Conservation (phyloP, 2,888 invertebrate genomes). For the Sipha maydis region DNA sequence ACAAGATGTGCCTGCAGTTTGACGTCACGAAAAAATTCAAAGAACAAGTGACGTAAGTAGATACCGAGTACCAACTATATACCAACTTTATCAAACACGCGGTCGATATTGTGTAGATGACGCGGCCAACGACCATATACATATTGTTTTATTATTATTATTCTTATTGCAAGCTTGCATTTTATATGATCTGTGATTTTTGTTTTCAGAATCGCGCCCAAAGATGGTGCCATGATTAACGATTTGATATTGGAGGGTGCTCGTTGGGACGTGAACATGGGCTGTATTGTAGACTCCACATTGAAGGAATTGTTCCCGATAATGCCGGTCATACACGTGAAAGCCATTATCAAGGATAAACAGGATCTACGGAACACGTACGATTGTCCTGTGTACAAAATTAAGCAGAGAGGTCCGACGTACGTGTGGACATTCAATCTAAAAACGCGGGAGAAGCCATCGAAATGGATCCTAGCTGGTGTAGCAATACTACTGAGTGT, state of each 20-base stretch:
- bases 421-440: constrained; percentile 97
- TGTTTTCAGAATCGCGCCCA: constrained; percentile 76
- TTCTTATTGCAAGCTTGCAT: too few relatives aligned
- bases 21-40: constrained; percentile 91
- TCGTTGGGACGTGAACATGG: constrained; percentile 84
- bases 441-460: constrained; percentile 86
- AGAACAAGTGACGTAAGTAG: constrained; percentile 80
- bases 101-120: background rate
- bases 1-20: constrained; percentile 94
- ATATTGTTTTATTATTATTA: background rate
- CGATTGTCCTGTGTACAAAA: constrained; percentile 95
- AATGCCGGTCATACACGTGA: constrained; percentile 90
- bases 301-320: constrained; percentile 90
- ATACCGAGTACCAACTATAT: background rate
- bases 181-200: background rate
- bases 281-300: constrained; percentile 83
- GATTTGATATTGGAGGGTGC: constrained; percentile 94
- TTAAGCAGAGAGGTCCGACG: constrained; percentile 86
- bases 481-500: constrained; percentile 90
- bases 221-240: constrained; percentile 91
- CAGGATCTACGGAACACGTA: constrained; percentile 88
- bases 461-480: constrained; percentile 93
- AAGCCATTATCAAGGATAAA: constrained; percentile 87
- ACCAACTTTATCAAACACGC: too few relatives aligned
- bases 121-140: background rate